A percentile compares a stretch with the other conserved stretches of the same genome.
Conservation (phyloP, 2,113 vertebrate species). For the Coptodon bakossiorum region DNA sequence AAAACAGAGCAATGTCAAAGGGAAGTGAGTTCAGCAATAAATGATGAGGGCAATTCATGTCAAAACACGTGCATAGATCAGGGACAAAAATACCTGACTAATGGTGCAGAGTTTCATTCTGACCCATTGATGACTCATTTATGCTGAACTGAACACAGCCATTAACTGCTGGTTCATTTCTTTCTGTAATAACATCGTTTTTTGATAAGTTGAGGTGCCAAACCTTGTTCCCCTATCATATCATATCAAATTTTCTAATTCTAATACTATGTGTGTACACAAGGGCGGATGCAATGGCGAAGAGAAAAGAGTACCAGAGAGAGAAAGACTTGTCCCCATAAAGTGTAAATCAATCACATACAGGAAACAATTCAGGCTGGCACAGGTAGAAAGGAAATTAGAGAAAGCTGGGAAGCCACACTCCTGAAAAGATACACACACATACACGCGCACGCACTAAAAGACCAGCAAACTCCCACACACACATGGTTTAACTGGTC, state of each 20-base stretch:
- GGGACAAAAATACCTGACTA: slow-evolving; percentile 28
- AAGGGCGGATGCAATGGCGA: not conserved
- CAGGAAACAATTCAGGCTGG: slow-evolving; percentile 49
- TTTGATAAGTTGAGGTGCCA: slow-evolving; percentile 11
- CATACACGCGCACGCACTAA: not conserved
- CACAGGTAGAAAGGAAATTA: slow-evolving; percentile 63
- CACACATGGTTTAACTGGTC: not conserved
- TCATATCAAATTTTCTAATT: slow-evolving; percentile 14
- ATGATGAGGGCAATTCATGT: slow-evolving; percentile 32
- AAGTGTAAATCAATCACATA: slow-evolving; percentile 55
- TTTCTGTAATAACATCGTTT: not conserved
- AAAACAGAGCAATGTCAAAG: not conserved
- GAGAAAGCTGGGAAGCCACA: slow-evolving; percentile 16
- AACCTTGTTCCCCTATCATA: not conserved
- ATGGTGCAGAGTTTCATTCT: slow-evolving; percentile 25
- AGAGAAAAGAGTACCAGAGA: not conserved
- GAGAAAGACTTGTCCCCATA: not conserved
- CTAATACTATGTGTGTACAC: not conserved
- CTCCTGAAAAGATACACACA: not conserved
- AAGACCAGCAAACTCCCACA: not conserved
- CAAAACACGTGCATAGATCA: slow-evolving; percentile 14
- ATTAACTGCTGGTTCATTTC: slow-evolving; percentile 24
- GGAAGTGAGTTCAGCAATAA: not conserved
- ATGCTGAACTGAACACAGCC: not conserved
- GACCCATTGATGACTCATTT: slow-evolving; percentile 30